Evolutionary conservation across 1,140 invertebrate species (phyloP).

Genomic region (Philotrypesis tridentata): DNA sequence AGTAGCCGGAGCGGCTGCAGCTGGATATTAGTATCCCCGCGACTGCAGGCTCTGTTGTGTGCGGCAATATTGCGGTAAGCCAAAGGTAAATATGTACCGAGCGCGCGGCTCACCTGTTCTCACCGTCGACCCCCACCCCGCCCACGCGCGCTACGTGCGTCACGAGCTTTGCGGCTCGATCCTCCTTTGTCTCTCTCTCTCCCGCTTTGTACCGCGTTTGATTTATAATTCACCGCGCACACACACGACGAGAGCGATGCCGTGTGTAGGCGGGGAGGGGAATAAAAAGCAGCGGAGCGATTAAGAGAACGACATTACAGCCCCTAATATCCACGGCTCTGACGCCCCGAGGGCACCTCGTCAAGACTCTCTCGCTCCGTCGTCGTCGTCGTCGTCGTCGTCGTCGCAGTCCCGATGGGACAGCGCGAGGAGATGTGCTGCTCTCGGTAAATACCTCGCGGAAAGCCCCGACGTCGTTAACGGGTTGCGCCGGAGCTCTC

Average conservation of each 20-base stretch:
- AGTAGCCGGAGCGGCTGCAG: slow-evolving; percentile 26
- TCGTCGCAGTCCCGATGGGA: slow-evolving; percentile 18
- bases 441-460: slow-evolving; percentile 56
- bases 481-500: slow-evolving; percentile 22
- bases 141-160: not conserved
- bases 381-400: slow-evolving; percentile 4
- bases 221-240: slow-evolving; percentile 8
- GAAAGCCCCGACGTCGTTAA: slow-evolving; percentile 49
- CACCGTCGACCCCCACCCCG: not conserved
- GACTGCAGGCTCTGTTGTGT: slow-evolving; percentile 12
- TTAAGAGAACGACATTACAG: not conserved
- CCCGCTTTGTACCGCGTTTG: slow-evolving; percentile 9
- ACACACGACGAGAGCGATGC: too few species aligned
- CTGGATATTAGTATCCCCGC: slow-evolving; percentile 47
- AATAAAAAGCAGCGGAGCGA: not conserved
- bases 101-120: slow-evolving; percentile 54
- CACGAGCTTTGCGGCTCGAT: not conserved
- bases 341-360: not conserved
- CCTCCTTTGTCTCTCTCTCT: slow-evolving; percentile 1
- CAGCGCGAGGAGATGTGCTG: slow-evolving; percentile 12
- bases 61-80: slow-evolving; percentile 56
- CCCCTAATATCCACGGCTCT: not conserved
- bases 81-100: slow-evolving; percentile 56
- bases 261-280: too few species aligned
- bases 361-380: not conserved